Evolutionary conservation across 2,113 vertebrate species (phyloP).

Genomic region (Monopterus albus): DNA sequence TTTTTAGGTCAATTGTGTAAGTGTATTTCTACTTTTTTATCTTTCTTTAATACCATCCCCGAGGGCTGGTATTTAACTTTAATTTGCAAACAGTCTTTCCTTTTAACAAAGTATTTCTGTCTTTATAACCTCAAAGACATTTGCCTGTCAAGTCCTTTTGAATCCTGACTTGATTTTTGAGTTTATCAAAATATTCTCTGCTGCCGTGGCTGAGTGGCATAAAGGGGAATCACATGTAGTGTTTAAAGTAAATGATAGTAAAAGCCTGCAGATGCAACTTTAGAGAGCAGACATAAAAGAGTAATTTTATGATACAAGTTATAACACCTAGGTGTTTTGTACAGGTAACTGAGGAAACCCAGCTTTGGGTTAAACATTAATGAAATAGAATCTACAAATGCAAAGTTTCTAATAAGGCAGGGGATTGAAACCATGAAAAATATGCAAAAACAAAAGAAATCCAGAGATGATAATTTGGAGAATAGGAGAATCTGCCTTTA

Average conservation of each 20-base stretch:
- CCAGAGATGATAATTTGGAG: neutral
- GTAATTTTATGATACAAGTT: neutral
- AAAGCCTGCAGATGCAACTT: neutral
- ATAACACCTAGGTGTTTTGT: too few species aligned
- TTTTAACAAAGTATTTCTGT: neutral
- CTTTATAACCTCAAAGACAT: neutral
- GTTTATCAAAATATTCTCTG: constrained; percentile 8
- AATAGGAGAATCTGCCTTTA: constrained; percentile 26
- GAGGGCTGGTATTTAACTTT: constrained; percentile 3
- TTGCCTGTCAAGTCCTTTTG: neutral
- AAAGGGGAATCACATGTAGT: neutral
- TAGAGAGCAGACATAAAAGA: neutral
- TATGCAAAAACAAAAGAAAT: neutral
- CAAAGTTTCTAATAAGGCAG: constrained; percentile 12
- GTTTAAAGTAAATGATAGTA: constrained; percentile 1
- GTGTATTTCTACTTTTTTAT: neutral
- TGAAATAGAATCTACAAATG: neutral
- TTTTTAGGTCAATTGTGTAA: neutral
- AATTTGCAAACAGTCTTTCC: constrained; percentile 11
- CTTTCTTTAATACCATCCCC: neutral
- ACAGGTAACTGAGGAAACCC: neutral
- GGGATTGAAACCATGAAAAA: constrained; percentile 2
- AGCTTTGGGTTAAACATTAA: neutral
- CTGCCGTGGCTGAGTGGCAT: neutral
- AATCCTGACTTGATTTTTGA: neutral